These are phyloP conservation scores for Alectoris magna DNA, from an alignment of 2,797 vertebrate genomes.

Conservation along the genomic window DNA sequence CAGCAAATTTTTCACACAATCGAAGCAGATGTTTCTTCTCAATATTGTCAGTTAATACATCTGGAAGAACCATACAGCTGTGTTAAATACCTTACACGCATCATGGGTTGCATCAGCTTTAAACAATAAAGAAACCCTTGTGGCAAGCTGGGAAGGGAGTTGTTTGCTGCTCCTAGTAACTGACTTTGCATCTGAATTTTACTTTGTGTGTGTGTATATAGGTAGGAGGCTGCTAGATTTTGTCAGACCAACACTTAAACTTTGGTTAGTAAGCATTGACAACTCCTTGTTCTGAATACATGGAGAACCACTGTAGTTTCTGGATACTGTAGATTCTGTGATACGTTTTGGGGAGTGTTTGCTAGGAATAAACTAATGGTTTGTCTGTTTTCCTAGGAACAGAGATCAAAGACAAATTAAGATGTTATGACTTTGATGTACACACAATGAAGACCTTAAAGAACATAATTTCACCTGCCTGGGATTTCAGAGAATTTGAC, in stretches of 20 bases:
- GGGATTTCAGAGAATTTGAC: conserved; percentile 87
- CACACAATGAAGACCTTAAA: conserved; percentile 93
- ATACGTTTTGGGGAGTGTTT: neutral
- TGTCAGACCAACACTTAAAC: neutral
- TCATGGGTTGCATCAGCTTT: neutral
- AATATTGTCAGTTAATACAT: conserved; percentile 2
- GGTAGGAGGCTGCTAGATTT: neutral
- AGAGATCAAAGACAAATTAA: conserved; percentile 96
- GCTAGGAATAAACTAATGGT: conserved; percentile 7
- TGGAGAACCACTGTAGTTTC: neutral
- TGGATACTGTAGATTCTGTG: neutral
- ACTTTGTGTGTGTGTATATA: neutral
- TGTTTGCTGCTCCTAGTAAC: conserved; percentile 4
- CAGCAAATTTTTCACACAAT: neutral
- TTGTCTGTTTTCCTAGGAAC: conserved; percentile 85
- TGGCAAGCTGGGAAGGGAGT: neutral
- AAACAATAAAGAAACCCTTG: neutral
- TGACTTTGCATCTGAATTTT: neutral
- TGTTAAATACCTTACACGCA: neutral
- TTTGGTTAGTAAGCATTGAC: neutral
- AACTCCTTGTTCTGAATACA: neutral
- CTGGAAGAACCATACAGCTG: conserved; percentile 9
- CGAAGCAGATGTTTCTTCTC: conserved; percentile 45
- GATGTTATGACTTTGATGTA: conserved; percentile 86
- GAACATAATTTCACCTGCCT: conserved; percentile 92